Conservation (phyloP, 30 jellyfish, hydroid and myxozoan species). For the Turritopsis dohrnii region DNA sequence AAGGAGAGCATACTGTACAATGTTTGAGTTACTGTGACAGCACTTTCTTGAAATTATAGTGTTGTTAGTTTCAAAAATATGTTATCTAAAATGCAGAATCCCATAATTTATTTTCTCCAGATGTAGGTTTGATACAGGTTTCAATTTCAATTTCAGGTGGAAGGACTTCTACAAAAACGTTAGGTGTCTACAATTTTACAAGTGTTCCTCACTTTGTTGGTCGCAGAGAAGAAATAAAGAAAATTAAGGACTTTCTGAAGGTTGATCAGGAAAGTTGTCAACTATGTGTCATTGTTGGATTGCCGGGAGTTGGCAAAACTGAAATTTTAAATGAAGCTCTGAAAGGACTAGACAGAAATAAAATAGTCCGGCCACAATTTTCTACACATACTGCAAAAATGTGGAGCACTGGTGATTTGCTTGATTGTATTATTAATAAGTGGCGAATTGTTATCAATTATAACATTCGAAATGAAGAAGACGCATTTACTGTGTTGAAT, state of each 20-base stretch:
- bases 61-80: no score
- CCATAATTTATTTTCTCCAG: no score
- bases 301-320: conserved; percentile 11
- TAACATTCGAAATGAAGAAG: neutral
- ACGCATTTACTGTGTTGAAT: neutral
- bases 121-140: no score
- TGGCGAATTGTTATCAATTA: neutral
- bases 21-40: no score
- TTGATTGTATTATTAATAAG: neutral
- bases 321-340: conserved; percentile 12
- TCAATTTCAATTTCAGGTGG: neutral
- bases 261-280: neutral
- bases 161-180: neutral
- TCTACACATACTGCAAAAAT: neutral
- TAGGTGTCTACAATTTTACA: neutral
- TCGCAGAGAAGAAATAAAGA: neutral
- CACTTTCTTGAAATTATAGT: no score
- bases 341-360: neutral
- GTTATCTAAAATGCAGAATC: no score
- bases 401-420: neutral
- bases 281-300: neutral
- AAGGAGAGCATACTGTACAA: no score
- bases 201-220: conserved; percentile 12
- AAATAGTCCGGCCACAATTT: neutral
- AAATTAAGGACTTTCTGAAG: neutral